phyloP scores from a whole-genome alignment of 2,797 vertebrate species.

The Cossypha heuglini region DNA sequence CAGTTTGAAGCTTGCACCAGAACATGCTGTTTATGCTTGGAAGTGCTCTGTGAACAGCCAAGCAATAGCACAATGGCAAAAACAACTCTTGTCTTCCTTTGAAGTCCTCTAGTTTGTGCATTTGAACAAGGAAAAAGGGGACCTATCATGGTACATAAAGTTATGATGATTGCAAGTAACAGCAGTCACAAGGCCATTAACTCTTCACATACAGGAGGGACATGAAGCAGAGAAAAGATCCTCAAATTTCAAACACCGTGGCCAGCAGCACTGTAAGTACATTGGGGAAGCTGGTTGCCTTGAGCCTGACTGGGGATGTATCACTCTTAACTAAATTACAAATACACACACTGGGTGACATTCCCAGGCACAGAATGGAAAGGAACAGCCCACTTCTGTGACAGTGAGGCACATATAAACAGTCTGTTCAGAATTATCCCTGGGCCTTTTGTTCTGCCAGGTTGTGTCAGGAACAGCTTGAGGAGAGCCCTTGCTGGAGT shows the following conservation, averaged over 20 bases:
- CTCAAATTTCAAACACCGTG: neutral
- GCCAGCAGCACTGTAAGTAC: neutral
- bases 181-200: neutral
- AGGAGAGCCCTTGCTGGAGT: rapidly evolving
- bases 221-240: neutral
- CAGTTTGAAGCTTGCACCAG: neutral
- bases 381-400: neutral
- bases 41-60: neutral
- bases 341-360: neutral
- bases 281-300: neutral
- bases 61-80: neutral
- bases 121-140: neutral
- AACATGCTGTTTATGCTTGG: neutral
- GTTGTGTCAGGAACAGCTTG: neutral
- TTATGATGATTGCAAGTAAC: neutral
- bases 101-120: neutral
- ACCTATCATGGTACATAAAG: neutral
- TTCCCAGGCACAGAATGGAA: neutral
- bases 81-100: neutral
- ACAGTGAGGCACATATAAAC: neutral
- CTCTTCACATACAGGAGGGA: neutral
- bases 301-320: neutral
- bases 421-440: neutral
- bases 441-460: neutral
- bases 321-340: neutral